Evolutionary conservation across 2,113 vertebrate genomes (phyloP).

Genomic region (Ctenomys sociabilis): DNA sequence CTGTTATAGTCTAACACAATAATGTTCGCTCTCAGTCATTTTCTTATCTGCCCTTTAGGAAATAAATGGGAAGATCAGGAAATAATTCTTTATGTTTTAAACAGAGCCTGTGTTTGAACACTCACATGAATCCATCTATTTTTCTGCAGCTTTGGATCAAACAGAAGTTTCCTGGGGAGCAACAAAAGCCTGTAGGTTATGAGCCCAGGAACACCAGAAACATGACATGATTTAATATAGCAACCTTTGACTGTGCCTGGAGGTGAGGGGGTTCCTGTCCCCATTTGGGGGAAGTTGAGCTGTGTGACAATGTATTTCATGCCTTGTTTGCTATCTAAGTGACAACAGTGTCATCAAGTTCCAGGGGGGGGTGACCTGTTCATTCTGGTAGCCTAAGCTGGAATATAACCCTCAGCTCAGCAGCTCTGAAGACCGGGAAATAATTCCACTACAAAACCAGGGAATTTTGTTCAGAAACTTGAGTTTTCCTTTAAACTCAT

Average conservation of each 20-base stretch:
- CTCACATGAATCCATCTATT: neutral
- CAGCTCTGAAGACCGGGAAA: conserved; percentile 43
- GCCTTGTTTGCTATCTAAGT: conserved; percentile 64
- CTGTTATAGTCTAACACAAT: neutral
- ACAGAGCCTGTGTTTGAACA: neutral
- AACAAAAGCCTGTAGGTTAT: neutral
- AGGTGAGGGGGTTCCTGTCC: conserved; percentile 54
- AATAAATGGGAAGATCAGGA: neutral
- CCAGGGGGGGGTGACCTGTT: neutral
- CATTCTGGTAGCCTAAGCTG: neutral
- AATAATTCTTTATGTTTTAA: neutral
- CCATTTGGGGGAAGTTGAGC: neutral
- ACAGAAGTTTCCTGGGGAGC: neutral
- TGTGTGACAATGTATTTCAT: conserved; percentile 70
- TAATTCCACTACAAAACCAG: neutral
- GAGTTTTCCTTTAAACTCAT: conserved; percentile 21
- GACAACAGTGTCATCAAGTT: conserved; percentile 57
- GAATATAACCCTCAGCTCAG: conserved; percentile 13
- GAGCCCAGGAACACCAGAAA: neutral
- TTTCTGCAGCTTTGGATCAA: conserved; percentile 12
- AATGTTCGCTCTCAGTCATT: neutral
- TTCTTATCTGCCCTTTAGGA: neutral
- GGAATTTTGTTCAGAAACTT: neutral
- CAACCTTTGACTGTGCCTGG: neutral
- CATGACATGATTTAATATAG: conserved; percentile 18